phyloP scores from a whole-genome alignment of 2,113 vertebrate species.

The Ictalurus punctatus region DNA sequence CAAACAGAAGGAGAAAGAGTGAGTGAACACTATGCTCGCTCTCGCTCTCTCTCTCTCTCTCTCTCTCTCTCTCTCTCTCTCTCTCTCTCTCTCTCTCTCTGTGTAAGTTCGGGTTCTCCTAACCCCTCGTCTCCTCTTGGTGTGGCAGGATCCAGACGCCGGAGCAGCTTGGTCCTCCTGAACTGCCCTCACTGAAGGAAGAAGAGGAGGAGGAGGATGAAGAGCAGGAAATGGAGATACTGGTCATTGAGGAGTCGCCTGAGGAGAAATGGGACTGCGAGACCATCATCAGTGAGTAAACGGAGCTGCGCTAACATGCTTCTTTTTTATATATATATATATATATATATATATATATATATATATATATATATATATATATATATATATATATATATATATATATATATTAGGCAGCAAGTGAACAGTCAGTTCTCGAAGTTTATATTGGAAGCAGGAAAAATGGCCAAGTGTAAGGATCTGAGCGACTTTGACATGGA shows the following conservation, averaged over 20 bases:
- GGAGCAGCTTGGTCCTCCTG: slow-evolving; percentile 77
- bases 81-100: neutral
- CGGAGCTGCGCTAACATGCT: neutral
- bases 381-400: too few species aligned
- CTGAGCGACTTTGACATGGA: too few species aligned
- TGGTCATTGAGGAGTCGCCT: slow-evolving; percentile 74
- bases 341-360: too few species aligned
- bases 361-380: too few species aligned
- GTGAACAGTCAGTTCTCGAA: too few species aligned
- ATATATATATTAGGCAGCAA: too few species aligned
- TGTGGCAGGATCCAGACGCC: slow-evolving; percentile 69
- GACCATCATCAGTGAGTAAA: slow-evolving; percentile 90
- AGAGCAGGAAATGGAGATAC: slow-evolving; percentile 72
- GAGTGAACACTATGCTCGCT: slow-evolving; percentile 45
- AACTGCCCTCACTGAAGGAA: slow-evolving; percentile 70
- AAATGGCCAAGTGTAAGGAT: too few species aligned
- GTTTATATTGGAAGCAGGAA: too few species aligned
- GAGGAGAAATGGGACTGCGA: slow-evolving; percentile 96
- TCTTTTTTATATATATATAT: too few species aligned
- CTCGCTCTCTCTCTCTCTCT: neutral
- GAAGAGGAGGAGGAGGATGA: slow-evolving; percentile 77
- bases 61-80: neutral
- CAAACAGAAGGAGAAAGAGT: slow-evolving; percentile 87
- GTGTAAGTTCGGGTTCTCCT: neutral
- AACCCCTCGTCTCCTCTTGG: neutral